Base-by-base conservation (phyloP, 2,888 invertebrate genomes). In the Hoplodrina ambigua region DNA sequence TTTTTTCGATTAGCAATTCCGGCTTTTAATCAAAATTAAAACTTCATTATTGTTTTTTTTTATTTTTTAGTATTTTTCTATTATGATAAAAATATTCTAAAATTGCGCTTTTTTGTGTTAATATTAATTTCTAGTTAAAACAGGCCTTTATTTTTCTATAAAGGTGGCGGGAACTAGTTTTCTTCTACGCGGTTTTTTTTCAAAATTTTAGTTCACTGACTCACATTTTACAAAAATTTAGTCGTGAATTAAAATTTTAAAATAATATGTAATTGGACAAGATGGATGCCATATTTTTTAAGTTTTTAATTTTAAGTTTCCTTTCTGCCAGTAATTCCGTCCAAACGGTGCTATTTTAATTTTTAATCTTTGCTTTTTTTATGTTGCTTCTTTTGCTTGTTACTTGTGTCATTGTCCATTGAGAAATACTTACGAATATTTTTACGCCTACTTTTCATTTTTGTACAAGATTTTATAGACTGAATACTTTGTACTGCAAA, bases 281-380 rank as follows among this genome's bases (percentile, higher is more conserved):
- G 76, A 86, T 87, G 86, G 94, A 92, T 95, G 95, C 95, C 95
- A 95, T 95, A 95, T 94, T 91, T 91, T 90, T 88, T 92, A 91
- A 90, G 90, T 85, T 89, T 89, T 80, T 82, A 84, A 80, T 79
- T 82, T 78, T 85, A 87, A 86, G 86, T 84, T 85, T 71, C 80
- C 78, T 85, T 86, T 80, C 85, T 84, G 87, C 88, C 88, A 89
- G 85, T 84, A 86, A 86, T 78, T 94, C 93, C 94, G 93, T 94
- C 94, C 93, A 85, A 83, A 82, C 89, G 94, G 95, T 94, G 95
- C 95, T 94, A 93, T 91, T 90, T 88, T 85, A 93, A 92, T 91
- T 88, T 87, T 84, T 80, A 75, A 78, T 59, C 63, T 83, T 67
- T 75, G 85, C 85, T 87, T 86, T 84, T 75, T 86, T 87, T 87